These are phyloP conservation scores for Perognathus longimembris DNA, from an alignment of 2,113 vertebrate genomes.

Conservation along the genomic window DNA sequence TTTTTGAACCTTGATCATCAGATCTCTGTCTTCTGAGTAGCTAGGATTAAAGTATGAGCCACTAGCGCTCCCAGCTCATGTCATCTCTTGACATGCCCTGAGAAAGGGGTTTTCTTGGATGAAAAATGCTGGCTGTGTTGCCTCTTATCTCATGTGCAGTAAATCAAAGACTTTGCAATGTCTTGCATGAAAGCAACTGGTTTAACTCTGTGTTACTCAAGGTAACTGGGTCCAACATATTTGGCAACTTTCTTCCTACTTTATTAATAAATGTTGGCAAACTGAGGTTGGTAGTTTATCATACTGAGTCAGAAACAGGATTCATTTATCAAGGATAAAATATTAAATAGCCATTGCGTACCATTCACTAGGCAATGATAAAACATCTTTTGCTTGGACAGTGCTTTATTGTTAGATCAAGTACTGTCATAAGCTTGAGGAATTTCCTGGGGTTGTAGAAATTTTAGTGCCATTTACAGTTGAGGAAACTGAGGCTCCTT, in stretches of 20 bases:
- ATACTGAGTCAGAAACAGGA: slow-evolving; percentile 17
- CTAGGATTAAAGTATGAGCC: too few species aligned
- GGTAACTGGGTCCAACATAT: background rate
- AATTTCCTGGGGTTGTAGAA: background rate
- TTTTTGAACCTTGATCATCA: too few species aligned
- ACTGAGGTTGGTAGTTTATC: slow-evolving; percentile 59
- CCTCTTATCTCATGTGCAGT: background rate
- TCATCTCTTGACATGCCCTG: background rate
- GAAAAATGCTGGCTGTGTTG: background rate
- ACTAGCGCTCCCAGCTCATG: background rate
- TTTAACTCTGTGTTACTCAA: background rate
- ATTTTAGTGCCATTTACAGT: background rate
- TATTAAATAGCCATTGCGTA: background rate
- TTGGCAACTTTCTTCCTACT: background rate
- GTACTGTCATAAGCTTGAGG: background rate
- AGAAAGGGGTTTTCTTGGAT: background rate
- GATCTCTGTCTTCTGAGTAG: too few species aligned
- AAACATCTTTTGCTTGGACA: background rate
- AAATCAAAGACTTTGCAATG: background rate
- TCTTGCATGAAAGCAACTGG: background rate
- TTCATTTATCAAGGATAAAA: background rate
- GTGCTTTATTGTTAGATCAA: background rate
- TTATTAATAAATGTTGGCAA: background rate
- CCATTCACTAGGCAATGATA: background rate
- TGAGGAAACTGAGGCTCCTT: slow-evolving; percentile 27